phyloP scores from a whole-genome alignment of 2,888 invertebrate species.

The Perizoma flavofasciatum region DNA sequence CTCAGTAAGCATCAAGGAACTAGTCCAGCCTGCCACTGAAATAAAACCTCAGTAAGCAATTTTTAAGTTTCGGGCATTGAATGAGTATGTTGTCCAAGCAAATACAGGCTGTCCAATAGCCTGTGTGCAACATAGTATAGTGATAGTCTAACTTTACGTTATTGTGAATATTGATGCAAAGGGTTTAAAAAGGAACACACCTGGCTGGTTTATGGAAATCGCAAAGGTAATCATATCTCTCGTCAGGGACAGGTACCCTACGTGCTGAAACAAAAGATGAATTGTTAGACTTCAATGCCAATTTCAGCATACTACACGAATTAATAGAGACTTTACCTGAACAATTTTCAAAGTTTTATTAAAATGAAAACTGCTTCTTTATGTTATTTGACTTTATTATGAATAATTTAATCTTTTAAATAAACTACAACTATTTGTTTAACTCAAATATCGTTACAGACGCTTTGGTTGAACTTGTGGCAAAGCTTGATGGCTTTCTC shows the following conservation, averaged over 20 bases:
- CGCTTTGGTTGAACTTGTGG: slow-evolving; percentile 37
- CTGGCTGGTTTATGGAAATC: slow-evolving; percentile 97
- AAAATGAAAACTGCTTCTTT: not conserved
- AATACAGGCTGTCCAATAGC: too few relatives aligned
- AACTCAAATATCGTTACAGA: slow-evolving; percentile 25
- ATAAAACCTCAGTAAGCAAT: too few relatives aligned
- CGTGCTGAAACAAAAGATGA: slow-evolving; percentile 83
- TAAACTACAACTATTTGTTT: slow-evolving; percentile 7
- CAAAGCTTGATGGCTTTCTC: slow-evolving; percentile 41
- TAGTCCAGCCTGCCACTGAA: too few relatives aligned
- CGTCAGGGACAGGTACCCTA: slow-evolving; percentile 99
- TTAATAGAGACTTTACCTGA: slow-evolving; percentile 13
- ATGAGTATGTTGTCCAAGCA: too few relatives aligned
- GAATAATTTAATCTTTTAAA: slow-evolving; percentile 9
- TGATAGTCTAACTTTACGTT: too few relatives aligned
- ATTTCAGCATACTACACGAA: not conserved
- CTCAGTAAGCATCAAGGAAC: too few relatives aligned
- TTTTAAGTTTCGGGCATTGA: too few relatives aligned
- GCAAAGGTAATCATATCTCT: slow-evolving; percentile 95
- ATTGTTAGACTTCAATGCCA: slow-evolving; percentile 41
- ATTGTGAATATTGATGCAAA: not conserved
- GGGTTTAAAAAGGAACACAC: slow-evolving; percentile 71
- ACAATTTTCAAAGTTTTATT: slow-evolving; percentile 1
- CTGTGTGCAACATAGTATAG: too few relatives aligned
- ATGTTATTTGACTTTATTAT: slow-evolving; percentile 11